Conservation (phyloP, 1,140 invertebrate species). For the Nasonia giraulti region DNA sequence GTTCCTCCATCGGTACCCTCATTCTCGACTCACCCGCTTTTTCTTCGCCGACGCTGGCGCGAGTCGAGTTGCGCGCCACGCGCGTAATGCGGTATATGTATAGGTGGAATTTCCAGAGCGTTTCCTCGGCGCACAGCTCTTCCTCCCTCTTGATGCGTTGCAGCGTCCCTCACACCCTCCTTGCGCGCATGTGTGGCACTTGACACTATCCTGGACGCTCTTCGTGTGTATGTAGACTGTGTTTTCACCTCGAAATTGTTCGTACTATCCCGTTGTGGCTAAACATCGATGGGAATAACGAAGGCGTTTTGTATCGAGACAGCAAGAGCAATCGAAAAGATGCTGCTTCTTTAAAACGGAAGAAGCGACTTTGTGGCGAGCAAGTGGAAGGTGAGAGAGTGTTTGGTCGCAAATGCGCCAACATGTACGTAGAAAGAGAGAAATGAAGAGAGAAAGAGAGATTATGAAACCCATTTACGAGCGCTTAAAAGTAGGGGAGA, state of each 20-base stretch:
- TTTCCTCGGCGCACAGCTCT: slow-evolving; percentile 41
- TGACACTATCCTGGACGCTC: background rate
- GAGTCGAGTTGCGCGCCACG: background rate
- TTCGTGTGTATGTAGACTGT: no score
- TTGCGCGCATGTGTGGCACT: background rate
- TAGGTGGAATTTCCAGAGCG: background rate
- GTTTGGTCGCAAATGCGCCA: background rate
- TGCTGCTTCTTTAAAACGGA: no score
- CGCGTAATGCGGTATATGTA: background rate
- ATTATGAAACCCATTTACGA: background rate
- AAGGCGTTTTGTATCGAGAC: no score
- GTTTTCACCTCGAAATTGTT: no score
- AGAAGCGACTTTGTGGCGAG: no score
- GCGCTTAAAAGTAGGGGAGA: slow-evolving; percentile 20
- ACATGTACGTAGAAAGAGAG: background rate
- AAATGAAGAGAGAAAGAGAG: background rate
- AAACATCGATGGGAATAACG: no score
- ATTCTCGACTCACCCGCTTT: slow-evolving; percentile 10
- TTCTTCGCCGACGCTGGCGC: background rate
- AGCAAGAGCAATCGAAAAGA: no score
- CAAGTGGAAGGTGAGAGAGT: background rate
- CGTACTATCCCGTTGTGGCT: no score
- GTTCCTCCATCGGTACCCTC: slow-evolving; percentile 23
- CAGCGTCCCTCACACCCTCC: background rate
- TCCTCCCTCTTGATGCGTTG: slow-evolving; percentile 14